Evolutionary conservation across 2,888 invertebrate species (phyloP).

Genomic region (Melanchra persicariae): DNA sequence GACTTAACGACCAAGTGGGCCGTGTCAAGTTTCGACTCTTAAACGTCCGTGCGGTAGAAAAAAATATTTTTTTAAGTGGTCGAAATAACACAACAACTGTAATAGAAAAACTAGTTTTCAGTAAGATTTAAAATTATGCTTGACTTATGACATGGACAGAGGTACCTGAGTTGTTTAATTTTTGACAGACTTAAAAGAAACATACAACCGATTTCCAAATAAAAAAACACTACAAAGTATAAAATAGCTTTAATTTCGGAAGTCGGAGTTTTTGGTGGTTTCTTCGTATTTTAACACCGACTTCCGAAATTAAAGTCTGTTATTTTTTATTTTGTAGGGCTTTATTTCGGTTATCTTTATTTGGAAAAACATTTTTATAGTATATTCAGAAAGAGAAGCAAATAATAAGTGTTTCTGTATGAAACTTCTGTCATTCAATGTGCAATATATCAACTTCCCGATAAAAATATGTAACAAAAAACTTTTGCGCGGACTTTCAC

Average conservation of each 20-base stretch:
- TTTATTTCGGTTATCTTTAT: too few relatives aligned
- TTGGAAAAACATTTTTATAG: too few relatives aligned
- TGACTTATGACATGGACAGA: neutral
- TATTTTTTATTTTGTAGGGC: too few relatives aligned
- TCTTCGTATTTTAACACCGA: too few relatives aligned
- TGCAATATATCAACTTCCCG: neutral
- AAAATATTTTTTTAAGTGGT: conserved; percentile 26
- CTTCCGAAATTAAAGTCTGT: too few relatives aligned
- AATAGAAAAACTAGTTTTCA: neutral
- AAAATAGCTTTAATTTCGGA: too few relatives aligned
- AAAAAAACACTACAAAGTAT: too few relatives aligned
- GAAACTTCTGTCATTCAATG: conserved; percentile 11
- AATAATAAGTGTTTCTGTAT: neutral
- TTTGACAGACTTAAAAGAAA: too few relatives aligned
- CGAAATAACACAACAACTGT: conserved; percentile 12
- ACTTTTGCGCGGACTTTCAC: conserved; percentile 34
- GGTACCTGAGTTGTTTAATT: neutral
- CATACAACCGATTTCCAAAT: too few relatives aligned
- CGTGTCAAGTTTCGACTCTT: conserved; percentile 57
- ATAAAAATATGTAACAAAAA: conserved; percentile 33
- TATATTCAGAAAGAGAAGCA: neutral
- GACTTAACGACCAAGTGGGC: conserved; percentile 65
- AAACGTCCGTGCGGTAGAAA: conserved; percentile 30
- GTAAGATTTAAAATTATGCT: neutral
- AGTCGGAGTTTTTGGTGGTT: too few relatives aligned